Evolutionary conservation across 2,113 vertebrate species (phyloP).

Genomic region (Paradoxurus hermaphroditus): DNA sequence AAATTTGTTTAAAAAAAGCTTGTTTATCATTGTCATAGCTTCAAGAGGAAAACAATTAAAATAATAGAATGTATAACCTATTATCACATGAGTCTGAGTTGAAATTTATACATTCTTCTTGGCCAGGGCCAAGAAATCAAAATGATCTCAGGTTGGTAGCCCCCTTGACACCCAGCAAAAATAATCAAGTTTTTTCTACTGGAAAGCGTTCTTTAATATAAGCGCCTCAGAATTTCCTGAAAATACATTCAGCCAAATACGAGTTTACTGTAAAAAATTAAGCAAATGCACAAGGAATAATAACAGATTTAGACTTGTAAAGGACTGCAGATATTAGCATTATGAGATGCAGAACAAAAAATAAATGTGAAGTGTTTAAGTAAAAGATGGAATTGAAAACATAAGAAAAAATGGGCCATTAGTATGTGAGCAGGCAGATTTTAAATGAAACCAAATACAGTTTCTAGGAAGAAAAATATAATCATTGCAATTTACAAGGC

Average conservation of each 20-base stretch:
- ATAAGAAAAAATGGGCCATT: neutral
- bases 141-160: neutral
- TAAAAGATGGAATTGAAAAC: conserved; percentile 25
- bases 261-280: neutral
- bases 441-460: neutral
- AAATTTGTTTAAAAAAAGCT: neutral
- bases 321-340: neutral
- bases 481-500: neutral
- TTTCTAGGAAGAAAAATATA: neutral
- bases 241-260: conserved; percentile 5
- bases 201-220: neutral
- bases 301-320: neutral
- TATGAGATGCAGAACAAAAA: neutral
- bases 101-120: neutral
- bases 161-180: neutral
- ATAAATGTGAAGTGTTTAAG: conserved; percentile 1
- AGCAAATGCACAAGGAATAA: neutral
- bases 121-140: neutral
- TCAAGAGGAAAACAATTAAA: neutral
- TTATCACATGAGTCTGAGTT: neutral
- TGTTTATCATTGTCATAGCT: neutral
- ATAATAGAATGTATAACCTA: neutral
- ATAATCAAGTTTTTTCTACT: neutral
- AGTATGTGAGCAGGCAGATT: neutral
- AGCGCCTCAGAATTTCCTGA: neutral